These are phyloP conservation scores for Sternarchorhynchus goeldii DNA, from an alignment of 2,797 vertebrate species.

Conservation along the genomic window DNA sequence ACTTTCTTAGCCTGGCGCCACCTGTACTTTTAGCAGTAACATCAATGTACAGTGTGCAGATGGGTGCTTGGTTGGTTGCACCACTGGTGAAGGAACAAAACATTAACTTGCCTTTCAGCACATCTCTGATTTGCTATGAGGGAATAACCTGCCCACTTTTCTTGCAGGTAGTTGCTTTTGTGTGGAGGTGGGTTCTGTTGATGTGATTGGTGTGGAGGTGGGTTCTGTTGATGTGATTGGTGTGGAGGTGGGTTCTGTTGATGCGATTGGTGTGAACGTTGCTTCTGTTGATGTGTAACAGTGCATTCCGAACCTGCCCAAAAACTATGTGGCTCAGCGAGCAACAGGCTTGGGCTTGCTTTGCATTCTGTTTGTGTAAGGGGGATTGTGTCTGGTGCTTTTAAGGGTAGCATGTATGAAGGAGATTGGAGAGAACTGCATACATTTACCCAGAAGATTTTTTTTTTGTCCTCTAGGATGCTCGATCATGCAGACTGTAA, in stretches of 20 bases:
- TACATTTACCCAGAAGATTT: conserved; percentile 54
- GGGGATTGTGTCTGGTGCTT: conserved; percentile 5
- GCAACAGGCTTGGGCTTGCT: conserved; percentile 47
- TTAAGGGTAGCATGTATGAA: background rate
- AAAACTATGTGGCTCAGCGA: conserved; percentile 59
- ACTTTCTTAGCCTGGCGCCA: no score
- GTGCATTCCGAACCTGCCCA: conserved; percentile 17
- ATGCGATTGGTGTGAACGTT: conserved; percentile 54
- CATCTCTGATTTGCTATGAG: no score
- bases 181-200: background rate
- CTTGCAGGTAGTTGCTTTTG: no score
- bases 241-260: background rate
- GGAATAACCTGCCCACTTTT: no score
- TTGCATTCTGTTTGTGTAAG: conserved; percentile 41
- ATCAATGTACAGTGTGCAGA: no score
- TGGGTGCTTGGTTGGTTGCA: no score
- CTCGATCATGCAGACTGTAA: no score
- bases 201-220: conserved; percentile 53
- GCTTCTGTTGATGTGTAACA: conserved; percentile 19
- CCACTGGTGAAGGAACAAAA: no score
- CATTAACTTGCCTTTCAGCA: no score
- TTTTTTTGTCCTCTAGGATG: no score
- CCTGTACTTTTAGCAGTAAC: no score
- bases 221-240: conserved; percentile 29
- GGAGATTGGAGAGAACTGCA: conserved; percentile 44